Conservation (phyloP, 2,888 invertebrate species). For the Liodrosophila aerea region DNA sequence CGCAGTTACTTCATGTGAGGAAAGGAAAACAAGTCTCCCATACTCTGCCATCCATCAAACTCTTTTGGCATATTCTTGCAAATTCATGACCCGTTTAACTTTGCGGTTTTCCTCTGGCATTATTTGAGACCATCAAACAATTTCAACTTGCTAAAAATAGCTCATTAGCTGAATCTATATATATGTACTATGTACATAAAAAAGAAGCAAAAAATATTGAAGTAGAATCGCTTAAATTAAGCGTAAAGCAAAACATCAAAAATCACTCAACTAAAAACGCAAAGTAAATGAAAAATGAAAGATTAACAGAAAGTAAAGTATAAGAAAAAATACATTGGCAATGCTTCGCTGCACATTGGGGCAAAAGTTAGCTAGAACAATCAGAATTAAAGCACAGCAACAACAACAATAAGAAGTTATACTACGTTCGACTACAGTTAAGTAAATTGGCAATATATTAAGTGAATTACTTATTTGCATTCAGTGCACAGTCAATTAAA, state of each 20-base stretch:
- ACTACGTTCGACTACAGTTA: slow-evolving; percentile 19
- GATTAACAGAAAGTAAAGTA: slow-evolving; percentile 8
- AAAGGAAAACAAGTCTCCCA: not conserved
- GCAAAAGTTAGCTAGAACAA: slow-evolving; percentile 46
- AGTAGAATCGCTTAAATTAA: slow-evolving; percentile 56
- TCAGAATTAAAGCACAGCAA: slow-evolving; percentile 21
- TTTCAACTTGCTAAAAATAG: slow-evolving; percentile 16
- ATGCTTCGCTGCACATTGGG: slow-evolving; percentile 45
- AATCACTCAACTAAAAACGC: slow-evolving; percentile 72
- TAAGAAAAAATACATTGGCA: slow-evolving; percentile 9
- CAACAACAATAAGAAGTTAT: not conserved
- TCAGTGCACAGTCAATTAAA: slow-evolving; percentile 2
- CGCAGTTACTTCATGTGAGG: too few relatives aligned
- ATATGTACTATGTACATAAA: too few relatives aligned
- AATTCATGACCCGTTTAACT: slow-evolving; percentile 41
- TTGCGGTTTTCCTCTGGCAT: slow-evolving; percentile 18
- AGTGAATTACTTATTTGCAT: not conserved
- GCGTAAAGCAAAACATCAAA: slow-evolving; percentile 61
- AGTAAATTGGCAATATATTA: slow-evolving; percentile 21
- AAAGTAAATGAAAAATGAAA: slow-evolving; percentile 48
- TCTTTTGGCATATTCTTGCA: not conserved
- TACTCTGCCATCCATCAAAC: not conserved
- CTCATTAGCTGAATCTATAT: slow-evolving; percentile 1
- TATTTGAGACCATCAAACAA: slow-evolving; percentile 5
- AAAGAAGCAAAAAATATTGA: slow-evolving; percentile 1